Percentiles rank a stretch among this genome's conserved stretches.
Conservation (phyloP, 2,797 vertebrate species). For the Melanogrammus aeglefinus region DNA sequence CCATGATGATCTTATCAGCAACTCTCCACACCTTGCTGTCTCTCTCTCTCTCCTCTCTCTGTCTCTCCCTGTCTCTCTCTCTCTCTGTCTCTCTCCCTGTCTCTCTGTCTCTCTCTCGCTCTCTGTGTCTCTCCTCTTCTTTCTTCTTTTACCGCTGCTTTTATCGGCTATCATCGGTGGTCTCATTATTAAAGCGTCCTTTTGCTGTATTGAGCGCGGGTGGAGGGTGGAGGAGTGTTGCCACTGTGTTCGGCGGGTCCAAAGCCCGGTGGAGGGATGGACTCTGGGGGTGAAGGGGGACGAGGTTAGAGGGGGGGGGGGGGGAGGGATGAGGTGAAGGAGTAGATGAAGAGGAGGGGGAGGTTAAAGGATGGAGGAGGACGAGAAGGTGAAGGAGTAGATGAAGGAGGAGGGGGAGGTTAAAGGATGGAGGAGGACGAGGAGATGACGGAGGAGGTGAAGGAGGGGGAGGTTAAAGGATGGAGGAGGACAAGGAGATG, state of each 20-base stretch:
- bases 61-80: too few species aligned
- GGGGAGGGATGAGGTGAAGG: background rate
- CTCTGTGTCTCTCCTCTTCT: slow-evolving; percentile 2
- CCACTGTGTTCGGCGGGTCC: too few species aligned
- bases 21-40: too few species aligned
- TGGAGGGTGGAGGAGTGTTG: background rate
- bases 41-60: too few species aligned
- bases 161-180: too few species aligned
- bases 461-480: too few species aligned
- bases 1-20: too few species aligned
- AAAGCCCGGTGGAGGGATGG: background rate
- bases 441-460: too few species aligned
- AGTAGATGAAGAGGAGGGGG: background rate
- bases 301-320: background rate
- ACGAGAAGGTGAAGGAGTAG: too few species aligned
- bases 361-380: background rate
- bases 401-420: background rate
- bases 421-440: background rate
- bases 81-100: background rate
- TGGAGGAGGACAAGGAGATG: too few species aligned
- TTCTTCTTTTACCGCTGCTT: background rate
- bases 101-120: background rate
- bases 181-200: too few species aligned
- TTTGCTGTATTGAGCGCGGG: slow-evolving; percentile 10
- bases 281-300: background rate